Evolutionary conservation across 2,797 vertebrate genomes (phyloP), one percentile per base, ranked within the genome.

Genomic region (Myiothlypis coronata): DNA sequence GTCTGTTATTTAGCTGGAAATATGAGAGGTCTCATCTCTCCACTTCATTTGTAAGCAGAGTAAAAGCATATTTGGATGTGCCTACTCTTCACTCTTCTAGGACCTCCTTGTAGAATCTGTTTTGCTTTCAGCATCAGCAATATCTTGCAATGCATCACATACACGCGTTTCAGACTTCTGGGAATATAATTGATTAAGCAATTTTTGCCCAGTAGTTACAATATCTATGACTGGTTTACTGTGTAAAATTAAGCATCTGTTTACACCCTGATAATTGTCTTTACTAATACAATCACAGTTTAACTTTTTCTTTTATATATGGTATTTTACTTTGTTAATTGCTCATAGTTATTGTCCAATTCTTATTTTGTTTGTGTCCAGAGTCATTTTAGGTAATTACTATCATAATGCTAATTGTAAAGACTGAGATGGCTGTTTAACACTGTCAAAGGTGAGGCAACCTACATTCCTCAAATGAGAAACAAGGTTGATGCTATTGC

Each of bases 111-210:
- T 18, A 59, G 70, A 59, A 39, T 24, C 11, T 57, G 24, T 43
- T 92, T 83, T 78, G 41, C 14, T 44, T 46, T 20, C 19, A 61
- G 4, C 14, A 8, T 74, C 59, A 89, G 28, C 21, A 37, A 2
- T 44, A 28, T 41, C 30, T 70, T 39, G 1, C 13, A 70, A 1
- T 37, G 3, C 18, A n/a, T 46, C 13, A 4, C 1, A 2, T 32
- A 14, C 12, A 9, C 2, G 2, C 39, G 15, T 52, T 49, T 89
- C 64, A 75, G 2, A 52, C 30, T 46, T 60, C 30, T 32, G 27
- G 28, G 43, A 80, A 68, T 35, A 23, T 32, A 76, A 32, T 2
- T 49, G 41, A 12, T 60, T 46, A 64, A 91, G 4, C 4, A 53
- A 17, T 30, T 74, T 79, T 60, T 77, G 19, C 11, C 8, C 16